These are phyloP conservation scores for Zeuzera pyrina DNA, from an alignment of 2,888 invertebrate genomes.

Conservation along the genomic window DNA sequence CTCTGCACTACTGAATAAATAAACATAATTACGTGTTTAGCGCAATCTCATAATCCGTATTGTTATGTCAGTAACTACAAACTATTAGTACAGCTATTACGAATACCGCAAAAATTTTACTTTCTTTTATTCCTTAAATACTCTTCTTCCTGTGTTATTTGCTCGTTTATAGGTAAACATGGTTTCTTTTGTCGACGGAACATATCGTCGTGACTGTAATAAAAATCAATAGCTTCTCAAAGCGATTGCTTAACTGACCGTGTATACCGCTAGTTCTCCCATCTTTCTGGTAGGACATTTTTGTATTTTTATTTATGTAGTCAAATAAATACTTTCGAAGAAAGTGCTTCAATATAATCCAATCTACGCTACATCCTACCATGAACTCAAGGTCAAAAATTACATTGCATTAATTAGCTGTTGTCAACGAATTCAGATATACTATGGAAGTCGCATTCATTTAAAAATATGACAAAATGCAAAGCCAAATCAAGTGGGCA, in stretches of 20 bases:
- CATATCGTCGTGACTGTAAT: slow-evolving; percentile 10
- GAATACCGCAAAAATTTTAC: too few species aligned
- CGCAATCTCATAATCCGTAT: slow-evolving; percentile 13
- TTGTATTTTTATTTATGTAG: slow-evolving; percentile 26
- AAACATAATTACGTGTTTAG: slow-evolving; percentile 44
- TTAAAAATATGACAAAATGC: too few species aligned
- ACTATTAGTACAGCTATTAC: too few species aligned
- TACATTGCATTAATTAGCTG: too few species aligned
- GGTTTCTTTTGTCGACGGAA: slow-evolving; percentile 9
- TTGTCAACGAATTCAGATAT: too few species aligned
- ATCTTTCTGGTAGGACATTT: slow-evolving; percentile 26
- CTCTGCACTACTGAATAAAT: slow-evolving; percentile 43
- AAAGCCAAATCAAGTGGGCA: too few species aligned
- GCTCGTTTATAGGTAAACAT: slow-evolving; percentile 12
- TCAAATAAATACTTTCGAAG: too few species aligned
- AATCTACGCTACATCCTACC: too few species aligned
- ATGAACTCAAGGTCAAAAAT: too few species aligned
- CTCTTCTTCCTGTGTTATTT: slow-evolving; percentile 1
- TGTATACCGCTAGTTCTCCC: slow-evolving; percentile 17
- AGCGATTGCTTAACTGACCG: slow-evolving; percentile 33
- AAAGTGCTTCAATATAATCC: too few species aligned
- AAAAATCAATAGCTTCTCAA: slow-evolving; percentile 29
- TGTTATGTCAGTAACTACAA: not conserved
- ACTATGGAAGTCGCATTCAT: too few species aligned
- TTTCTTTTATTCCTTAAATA: not conserved